Conservation (phyloP, 2,113 vertebrate genomes). For the Monarcha castaneiventris region DNA sequence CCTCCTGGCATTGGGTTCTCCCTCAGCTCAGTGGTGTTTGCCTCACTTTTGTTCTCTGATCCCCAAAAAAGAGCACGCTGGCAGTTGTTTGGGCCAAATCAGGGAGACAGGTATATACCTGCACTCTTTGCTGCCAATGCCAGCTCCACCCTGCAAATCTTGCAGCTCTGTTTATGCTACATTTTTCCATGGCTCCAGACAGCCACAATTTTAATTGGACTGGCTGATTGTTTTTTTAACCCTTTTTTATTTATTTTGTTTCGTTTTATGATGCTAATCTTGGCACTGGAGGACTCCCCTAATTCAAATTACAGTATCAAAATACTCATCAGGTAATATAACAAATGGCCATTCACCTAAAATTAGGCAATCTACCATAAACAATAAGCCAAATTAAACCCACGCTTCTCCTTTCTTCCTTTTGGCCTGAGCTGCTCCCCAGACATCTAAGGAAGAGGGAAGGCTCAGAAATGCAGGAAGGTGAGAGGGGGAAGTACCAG, state of each 20-base stretch:
- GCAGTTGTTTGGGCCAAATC: conserved; percentile 20
- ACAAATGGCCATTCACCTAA: conserved; percentile 45
- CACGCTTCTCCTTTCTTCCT: neutral
- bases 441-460: neutral
- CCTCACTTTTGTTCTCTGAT: conserved; percentile 41
- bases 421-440: conserved; percentile 10
- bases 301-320: conserved; percentile 37
- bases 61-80: neutral
- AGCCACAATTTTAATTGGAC: conserved; percentile 56
- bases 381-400: conserved; percentile 51
- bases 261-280: conserved; percentile 23
- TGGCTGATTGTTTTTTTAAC: conserved; percentile 37
- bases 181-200: conserved; percentile 59
- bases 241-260: conserved; percentile 34
- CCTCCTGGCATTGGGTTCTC: neutral
- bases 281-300: neutral
- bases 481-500: neutral
- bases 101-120: conserved; percentile 53
- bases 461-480: neutral
- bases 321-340: conserved; percentile 26
- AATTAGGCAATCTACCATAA: conserved; percentile 48
- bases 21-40: neutral
- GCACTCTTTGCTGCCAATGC: conserved; percentile 13
- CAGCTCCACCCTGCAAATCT: conserved; percentile 53
- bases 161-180: conserved; percentile 41